Conservation (phyloP, 1,140 invertebrate genomes). For the Bicyclus anynana region DNA sequence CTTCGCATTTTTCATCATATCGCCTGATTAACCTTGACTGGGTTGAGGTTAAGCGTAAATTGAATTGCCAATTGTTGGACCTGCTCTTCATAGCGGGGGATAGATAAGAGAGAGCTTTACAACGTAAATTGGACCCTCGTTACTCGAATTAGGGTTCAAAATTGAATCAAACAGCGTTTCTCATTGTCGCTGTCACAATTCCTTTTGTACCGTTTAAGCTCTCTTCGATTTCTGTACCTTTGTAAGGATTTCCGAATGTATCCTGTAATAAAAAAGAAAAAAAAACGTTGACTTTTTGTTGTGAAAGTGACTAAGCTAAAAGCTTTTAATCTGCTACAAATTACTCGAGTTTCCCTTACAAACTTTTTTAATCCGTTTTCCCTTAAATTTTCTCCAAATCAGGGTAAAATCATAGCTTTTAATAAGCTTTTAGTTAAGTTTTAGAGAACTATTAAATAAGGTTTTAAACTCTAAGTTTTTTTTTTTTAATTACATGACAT, state of each 20-base stretch:
- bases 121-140: neutral
- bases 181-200: neutral
- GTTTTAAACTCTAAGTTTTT: too few relatives aligned
- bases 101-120: neutral
- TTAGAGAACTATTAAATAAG: too few relatives aligned
- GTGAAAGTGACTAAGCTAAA: too few relatives aligned
- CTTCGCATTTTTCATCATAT: neutral
- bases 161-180: neutral
- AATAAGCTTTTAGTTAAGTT: too few relatives aligned
- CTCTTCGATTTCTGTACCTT: neutral
- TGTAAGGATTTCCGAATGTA: neutral
- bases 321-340: neutral
- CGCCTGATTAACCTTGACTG: constrained; percentile 7
- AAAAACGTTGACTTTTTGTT: neutral
- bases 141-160: neutral
- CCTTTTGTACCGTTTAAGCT: constrained; percentile 4
- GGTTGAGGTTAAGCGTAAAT: constrained; percentile 12
- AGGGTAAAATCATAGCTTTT: too few relatives aligned
- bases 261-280: neutral
- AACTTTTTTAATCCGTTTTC: neutral
- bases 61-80: constrained; percentile 8
- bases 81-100: neutral
- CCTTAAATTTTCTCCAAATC: too few relatives aligned
- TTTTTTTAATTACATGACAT: too few relatives aligned
- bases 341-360: neutral